These are phyloP conservation scores for Rhyacophila evoluta DNA, from an alignment of 2,888 invertebrate species.

Conservation along the genomic window DNA sequence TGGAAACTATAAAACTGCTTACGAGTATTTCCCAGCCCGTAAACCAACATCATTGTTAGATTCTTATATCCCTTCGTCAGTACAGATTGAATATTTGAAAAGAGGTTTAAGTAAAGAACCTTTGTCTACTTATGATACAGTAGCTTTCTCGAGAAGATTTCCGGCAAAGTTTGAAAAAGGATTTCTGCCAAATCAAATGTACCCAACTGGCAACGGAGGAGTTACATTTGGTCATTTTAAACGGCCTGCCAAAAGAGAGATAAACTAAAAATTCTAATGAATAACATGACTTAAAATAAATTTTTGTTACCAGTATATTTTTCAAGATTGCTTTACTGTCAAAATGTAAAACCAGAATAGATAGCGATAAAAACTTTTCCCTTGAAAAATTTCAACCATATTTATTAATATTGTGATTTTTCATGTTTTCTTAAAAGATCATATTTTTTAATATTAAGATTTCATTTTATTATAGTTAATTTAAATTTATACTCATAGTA, in stretches of 20 bases:
- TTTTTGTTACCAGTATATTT: no score
- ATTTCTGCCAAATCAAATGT: constrained; percentile 68
- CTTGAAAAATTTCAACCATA: no score
- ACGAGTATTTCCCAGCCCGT: constrained; percentile 58
- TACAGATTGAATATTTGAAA: constrained; percentile 67
- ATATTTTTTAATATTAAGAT: no score
- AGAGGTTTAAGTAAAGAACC: constrained; percentile 66
- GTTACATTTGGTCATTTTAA: constrained; percentile 41
- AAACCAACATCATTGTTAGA: constrained; percentile 70
- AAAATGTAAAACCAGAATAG: no score
- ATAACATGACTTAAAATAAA: no score
- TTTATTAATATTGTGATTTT: no score
- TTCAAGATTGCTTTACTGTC: no score
- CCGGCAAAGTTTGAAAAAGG: constrained; percentile 63
- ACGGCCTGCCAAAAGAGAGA: constrained; percentile 27
- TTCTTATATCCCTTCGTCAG: constrained; percentile 72
- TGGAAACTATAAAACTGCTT: constrained; percentile 34
- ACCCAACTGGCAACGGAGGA: constrained; percentile 65
- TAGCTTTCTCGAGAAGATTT: constrained; percentile 62
- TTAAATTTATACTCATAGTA: no score
- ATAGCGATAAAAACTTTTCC: no score
- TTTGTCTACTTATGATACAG: constrained; percentile 63
- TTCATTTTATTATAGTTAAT: no score
- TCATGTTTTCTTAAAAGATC: no score
- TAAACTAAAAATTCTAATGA: neutral